These are phyloP conservation scores for Thalassaphorura encarpata DNA, from an alignment of 1,140 invertebrate species.

Conservation along the genomic window DNA sequence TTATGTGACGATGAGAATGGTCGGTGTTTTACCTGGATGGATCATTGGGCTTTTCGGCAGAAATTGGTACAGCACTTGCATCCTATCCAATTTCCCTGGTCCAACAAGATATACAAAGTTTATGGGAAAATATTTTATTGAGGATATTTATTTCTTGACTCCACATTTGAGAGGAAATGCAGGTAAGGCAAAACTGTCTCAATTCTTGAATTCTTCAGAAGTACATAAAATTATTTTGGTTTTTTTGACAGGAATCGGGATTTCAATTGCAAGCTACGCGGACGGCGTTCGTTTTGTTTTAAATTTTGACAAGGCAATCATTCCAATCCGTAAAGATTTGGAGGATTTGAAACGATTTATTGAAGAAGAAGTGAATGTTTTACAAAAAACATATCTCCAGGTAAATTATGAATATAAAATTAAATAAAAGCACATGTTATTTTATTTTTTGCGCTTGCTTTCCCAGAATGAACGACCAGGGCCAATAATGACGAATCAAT, in stretches of 20 bases:
- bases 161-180: conserved; percentile 23
- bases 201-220: not conserved
- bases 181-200: conserved; percentile 9
- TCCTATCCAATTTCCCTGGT: conserved; percentile 29
- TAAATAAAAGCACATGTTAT: not conserved
- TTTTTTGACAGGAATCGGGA: conserved; percentile 15
- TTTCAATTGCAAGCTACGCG: conserved; percentile 20
- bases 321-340: conserved; percentile 1
- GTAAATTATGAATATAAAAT: not conserved
- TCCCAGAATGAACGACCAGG: too few species aligned
- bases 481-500: too few species aligned
- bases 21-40: conserved; percentile 13
- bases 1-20: conserved; percentile 13
- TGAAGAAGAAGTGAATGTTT: conserved; percentile 11
- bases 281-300: conserved; percentile 13
- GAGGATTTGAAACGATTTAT: conserved; percentile 12
- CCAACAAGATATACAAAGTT: conserved; percentile 2
- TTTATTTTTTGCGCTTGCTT: too few species aligned
- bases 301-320: conserved; percentile 24
- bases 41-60: conserved; percentile 18
- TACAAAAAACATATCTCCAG: not conserved
- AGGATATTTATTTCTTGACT: conserved; percentile 22
- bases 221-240: not conserved
- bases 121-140: conserved; percentile 14
- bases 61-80: conserved; percentile 25